These are phyloP conservation scores for Stigmatopora argus DNA, from an alignment of 2,113 vertebrate genomes.

Conservation along the genomic window DNA sequence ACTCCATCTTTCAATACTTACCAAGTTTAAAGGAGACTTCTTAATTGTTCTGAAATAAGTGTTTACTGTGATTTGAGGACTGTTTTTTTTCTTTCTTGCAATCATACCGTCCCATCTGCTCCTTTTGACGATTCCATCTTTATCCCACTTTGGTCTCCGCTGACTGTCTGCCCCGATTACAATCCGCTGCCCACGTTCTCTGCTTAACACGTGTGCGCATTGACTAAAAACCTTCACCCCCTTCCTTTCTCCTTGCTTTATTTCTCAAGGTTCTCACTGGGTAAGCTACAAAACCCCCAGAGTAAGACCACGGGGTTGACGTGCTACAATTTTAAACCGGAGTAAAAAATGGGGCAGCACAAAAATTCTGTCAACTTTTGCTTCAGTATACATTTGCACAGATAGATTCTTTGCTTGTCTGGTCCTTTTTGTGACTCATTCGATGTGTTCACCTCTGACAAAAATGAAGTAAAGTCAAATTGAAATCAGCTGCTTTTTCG, in stretches of 20 bases:
- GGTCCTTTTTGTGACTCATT: slow-evolving; percentile 28
- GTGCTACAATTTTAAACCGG: slow-evolving; percentile 57
- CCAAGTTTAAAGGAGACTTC: neutral
- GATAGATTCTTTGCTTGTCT: slow-evolving; percentile 50
- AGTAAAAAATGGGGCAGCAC: slow-evolving; percentile 55
- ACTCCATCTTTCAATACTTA: neutral
- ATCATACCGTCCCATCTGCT: slow-evolving; percentile 35
- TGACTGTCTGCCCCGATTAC: slow-evolving; percentile 38
- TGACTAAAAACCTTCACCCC: slow-evolving; percentile 34
- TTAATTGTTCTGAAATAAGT: neutral
- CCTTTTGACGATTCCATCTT: slow-evolving; percentile 17
- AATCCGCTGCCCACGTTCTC: slow-evolving; percentile 18
- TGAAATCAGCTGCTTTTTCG: slow-evolving; percentile 1
- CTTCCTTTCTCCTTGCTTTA: slow-evolving; percentile 51
- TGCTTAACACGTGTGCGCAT: slow-evolving; percentile 39
- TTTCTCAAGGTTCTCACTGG: slow-evolving; percentile 58
- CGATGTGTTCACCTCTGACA: slow-evolving; percentile 27
- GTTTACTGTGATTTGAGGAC: slow-evolving; percentile 9
- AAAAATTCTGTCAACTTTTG: slow-evolving; percentile 2
- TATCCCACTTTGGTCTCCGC: slow-evolving; percentile 16
- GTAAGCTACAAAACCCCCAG: slow-evolving; percentile 47
- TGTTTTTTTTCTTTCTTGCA: neutral
- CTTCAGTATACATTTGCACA: slow-evolving; percentile 45
- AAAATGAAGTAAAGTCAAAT: neutral
- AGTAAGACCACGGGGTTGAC: slow-evolving; percentile 43